Base-by-base conservation (phyloP, 2,888 invertebrate genomes). In the Epinotia demarniana region DNA sequence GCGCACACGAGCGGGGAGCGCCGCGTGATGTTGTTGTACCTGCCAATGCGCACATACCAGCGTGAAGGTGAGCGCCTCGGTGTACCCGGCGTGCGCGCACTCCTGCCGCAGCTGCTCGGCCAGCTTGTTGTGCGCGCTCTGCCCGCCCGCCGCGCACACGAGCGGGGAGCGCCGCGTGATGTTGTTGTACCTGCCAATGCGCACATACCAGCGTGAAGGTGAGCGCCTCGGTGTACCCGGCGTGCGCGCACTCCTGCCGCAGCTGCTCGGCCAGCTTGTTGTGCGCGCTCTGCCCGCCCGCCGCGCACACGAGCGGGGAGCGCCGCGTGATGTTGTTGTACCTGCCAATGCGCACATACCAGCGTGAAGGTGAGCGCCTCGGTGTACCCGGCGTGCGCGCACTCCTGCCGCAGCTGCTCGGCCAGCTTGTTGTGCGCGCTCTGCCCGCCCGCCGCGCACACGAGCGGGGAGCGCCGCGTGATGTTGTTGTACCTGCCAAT, bases 171-270 rank as follows among this genome's bases (percentile, higher is more conserved):
- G 57, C 57, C 12, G 19, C 11, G 57, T 3, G 57, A 57, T 11
- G 19, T 57, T 55, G 55, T 55, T 57, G 57, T 19, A 19, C 57
- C 19, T 12, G 57, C 23, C 23, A 27, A 27, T 27, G 23, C 23
- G 23, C 23, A 53, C 53, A 5, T 53, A 53, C 53, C 53, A 53
- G 53, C 53, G 98, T 96, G 87, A 99, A 99, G 5, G 99, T 99
- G 57, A 99, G 95, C 1, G 97, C 97, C 93, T 99, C 99, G 0
- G 99, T 99, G 92, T 99, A 99, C 6, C 99, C 99, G 57, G 98
- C 96, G 87, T 97, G 97, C 0, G 99, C 98, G 77, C 99, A 95
- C 86, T 98, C 97, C 61, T 95, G 95, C 6, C 99, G 95, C 79
- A 99, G 90, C 83, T 98, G 97, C 88, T 99, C 99, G 0, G 98